Evolutionary conservation across 2,888 invertebrate species (phyloP).

Genomic region (Cabera pusaria): DNA sequence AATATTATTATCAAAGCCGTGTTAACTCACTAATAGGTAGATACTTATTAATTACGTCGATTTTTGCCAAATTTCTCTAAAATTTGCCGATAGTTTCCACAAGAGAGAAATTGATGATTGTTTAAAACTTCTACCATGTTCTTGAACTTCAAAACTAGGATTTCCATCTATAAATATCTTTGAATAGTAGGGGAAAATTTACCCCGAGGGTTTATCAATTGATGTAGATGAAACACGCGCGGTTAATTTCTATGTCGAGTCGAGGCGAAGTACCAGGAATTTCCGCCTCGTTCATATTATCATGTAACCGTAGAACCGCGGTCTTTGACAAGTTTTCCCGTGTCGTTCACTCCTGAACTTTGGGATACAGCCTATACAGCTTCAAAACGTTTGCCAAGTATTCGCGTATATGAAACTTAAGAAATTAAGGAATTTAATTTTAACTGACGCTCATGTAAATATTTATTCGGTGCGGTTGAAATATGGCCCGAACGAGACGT

Average conservation of each 20-base stretch:
- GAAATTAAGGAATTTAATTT: constrained; percentile 44
- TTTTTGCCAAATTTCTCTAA: no score
- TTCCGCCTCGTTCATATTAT: constrained; percentile 20
- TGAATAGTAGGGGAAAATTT: background rate
- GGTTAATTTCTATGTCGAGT: constrained; percentile 3
- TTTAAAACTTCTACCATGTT: no score
- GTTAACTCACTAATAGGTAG: no score
- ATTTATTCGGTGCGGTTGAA: constrained; percentile 22
- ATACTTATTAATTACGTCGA: no score
- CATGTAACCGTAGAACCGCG: constrained; percentile 22
- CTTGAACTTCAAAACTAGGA: no score
- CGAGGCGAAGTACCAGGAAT: constrained; percentile 2
- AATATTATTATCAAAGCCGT: no score
- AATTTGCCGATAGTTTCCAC: no score
- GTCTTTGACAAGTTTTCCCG: constrained; percentile 40
- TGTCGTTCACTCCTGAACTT: constrained; percentile 33
- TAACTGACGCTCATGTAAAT: constrained; percentile 28
- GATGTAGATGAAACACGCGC: constrained; percentile 12
- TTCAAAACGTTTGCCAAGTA: constrained; percentile 37
- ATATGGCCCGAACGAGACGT: constrained; percentile 26
- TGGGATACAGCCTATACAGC: constrained; percentile 29
- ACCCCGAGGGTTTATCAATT: constrained; percentile 5
- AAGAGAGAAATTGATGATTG: no score
- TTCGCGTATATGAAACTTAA: constrained; percentile 36
- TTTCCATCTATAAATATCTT: no score